These are phyloP conservation scores for Drosophila nasuta DNA, from an alignment of 1,140 invertebrate species.

Conservation along the genomic window DNA sequence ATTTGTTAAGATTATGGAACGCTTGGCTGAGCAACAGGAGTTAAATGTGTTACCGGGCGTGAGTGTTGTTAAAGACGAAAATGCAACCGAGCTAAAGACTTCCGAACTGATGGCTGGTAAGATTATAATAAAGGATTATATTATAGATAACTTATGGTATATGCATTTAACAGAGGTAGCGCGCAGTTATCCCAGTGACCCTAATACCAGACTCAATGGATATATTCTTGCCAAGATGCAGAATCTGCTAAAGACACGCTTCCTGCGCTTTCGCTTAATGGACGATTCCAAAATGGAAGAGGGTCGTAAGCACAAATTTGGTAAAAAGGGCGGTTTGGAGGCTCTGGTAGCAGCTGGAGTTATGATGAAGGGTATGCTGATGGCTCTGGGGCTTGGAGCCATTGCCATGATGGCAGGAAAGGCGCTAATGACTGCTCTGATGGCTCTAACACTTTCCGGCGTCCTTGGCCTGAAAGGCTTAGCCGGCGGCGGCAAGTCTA, in stretches of 20 bases:
- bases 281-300: slow-evolving; percentile 87
- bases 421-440: slow-evolving; percentile 92
- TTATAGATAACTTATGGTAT: background rate
- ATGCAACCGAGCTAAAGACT: slow-evolving; percentile 86
- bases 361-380: slow-evolving; percentile 90
- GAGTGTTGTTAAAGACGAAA: slow-evolving; percentile 89
- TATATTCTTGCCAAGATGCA: slow-evolving; percentile 90
- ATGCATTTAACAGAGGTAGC: slow-evolving; percentile 87
- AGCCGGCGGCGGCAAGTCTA: slow-evolving; percentile 89
- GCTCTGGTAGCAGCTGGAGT: slow-evolving; percentile 87
- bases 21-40: slow-evolving; percentile 86
- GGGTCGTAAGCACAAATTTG: slow-evolving; percentile 86
- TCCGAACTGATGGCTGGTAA: slow-evolving; percentile 88
- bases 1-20: slow-evolving; percentile 91
- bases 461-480: slow-evolving; percentile 91
- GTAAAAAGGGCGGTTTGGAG: slow-evolving; percentile 87
- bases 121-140: background rate
- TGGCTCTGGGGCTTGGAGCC: slow-evolving; percentile 90
- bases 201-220: slow-evolving; percentile 91
- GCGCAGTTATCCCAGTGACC: slow-evolving; percentile 90
- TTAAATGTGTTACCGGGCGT: slow-evolving; percentile 88
- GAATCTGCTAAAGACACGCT: slow-evolving; percentile 90
- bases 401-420: slow-evolving; percentile 92
- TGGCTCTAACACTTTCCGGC: slow-evolving; percentile 91
- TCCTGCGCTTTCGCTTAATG: slow-evolving; percentile 90